Percentiles rank a stretch among this genome's conserved stretches.
Conservation (phyloP, 2,888 invertebrate genomes). For the Ichneumoninae sp. region DNA sequence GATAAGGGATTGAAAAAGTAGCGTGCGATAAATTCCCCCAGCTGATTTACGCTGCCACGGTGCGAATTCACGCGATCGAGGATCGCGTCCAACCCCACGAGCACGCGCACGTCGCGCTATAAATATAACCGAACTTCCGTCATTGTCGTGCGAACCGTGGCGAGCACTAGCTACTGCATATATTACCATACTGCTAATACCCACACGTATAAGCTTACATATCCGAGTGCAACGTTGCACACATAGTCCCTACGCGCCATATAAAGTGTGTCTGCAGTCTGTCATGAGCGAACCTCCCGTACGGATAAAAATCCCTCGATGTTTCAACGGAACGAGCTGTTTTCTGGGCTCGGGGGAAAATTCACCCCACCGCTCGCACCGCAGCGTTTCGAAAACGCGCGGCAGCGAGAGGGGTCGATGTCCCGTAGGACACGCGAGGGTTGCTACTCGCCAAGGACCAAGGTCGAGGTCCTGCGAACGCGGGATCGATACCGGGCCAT, state of each 20-base stretch:
- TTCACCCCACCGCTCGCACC: conserved; percentile 19
- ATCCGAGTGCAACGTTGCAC: conserved; percentile 17
- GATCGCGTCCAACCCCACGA: conserved; percentile 50
- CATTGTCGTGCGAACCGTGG: conserved; percentile 62
- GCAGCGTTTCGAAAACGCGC: conserved; percentile 45
- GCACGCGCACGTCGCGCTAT: conserved; percentile 56
- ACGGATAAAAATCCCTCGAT: conserved; percentile 65
- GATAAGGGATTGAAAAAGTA: not conserved
- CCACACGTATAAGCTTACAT: conserved; percentile 11
- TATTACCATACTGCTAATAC: conserved; percentile 44
- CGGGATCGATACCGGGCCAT: conserved; percentile 74
- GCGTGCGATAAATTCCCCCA: conserved; percentile 20
- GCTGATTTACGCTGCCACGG: conserved; percentile 43
- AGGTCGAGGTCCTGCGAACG: conserved; percentile 79
- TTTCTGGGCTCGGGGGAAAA: conserved; percentile 44
- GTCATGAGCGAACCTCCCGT: conserved; percentile 6
- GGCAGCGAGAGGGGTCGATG: conserved; percentile 67
- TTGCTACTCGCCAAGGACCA: conserved; percentile 77
- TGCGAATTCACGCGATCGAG: conserved; percentile 48
- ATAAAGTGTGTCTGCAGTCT: not conserved
- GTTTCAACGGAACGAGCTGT: conserved; percentile 40
- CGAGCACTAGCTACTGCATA: conserved; percentile 32
- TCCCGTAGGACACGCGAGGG: conserved; percentile 69
- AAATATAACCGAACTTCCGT: conserved; percentile 64
- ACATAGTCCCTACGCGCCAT: not conserved